A percentile compares a stretch with the other conserved stretches of the same genome.
Conservation (phyloP, 1,140 invertebrate species). For the Drosophila truncata region DNA sequence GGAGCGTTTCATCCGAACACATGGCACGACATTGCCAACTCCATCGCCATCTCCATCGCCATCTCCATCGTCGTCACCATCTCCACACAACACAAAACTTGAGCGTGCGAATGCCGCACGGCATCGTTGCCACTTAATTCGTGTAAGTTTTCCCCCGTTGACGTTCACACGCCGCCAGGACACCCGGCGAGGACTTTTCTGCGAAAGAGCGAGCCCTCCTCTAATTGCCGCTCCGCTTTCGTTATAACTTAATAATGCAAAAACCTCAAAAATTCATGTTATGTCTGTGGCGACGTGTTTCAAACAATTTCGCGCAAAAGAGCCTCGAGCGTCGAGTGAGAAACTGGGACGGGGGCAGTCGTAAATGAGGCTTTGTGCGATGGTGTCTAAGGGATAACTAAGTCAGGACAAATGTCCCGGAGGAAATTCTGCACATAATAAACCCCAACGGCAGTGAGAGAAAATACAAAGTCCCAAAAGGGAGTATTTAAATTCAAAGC, state of each 20-base stretch:
- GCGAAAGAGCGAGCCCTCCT: constrained; percentile 15
- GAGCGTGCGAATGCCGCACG: constrained; percentile 33
- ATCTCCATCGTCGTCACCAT: neutral
- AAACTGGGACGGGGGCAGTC: constrained; percentile 14
- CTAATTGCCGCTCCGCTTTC: constrained; percentile 71
- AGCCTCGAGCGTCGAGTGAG: constrained; percentile 10
- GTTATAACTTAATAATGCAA: constrained; percentile 74
- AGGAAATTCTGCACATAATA: constrained; percentile 10
- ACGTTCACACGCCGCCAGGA: constrained; percentile 28
- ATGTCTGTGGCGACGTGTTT: constrained; percentile 66
- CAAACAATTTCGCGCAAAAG: constrained; percentile 67
- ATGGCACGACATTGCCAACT: constrained; percentile 16
- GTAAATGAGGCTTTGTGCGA: constrained; percentile 17
- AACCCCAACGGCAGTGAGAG: constrained; percentile 1
- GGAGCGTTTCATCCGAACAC: constrained; percentile 42
- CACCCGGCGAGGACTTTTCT: neutral
- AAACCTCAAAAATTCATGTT: constrained; percentile 69
- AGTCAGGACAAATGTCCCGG: constrained; percentile 7
- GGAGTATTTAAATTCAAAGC: neutral
- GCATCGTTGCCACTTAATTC: constrained; percentile 69
- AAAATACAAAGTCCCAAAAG: neutral
- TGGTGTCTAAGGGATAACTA: constrained; percentile 21
- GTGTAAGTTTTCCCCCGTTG: constrained; percentile 65
- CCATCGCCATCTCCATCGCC: neutral
- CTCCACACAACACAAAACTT: constrained; percentile 7